phyloP scores from a whole-genome alignment of 2,888 invertebrate species.

The Rotaria socialis region DNA sequence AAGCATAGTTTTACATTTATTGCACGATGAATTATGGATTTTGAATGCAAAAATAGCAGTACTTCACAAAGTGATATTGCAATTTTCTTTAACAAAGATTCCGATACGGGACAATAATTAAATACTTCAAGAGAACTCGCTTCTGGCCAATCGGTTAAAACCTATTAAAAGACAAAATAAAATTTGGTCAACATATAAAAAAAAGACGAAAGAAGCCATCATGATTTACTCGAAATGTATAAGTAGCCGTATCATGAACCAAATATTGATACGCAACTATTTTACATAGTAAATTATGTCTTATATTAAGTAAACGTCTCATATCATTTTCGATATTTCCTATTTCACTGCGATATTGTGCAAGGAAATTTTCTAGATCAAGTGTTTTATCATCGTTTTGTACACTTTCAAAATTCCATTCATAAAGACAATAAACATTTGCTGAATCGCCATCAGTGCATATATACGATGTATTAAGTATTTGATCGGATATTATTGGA shows the following conservation, averaged over 20 bases:
- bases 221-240: conserved; percentile 19
- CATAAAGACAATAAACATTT: conserved; percentile 25
- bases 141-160: conserved; percentile 32
- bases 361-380: conserved; percentile 6
- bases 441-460: not conserved
- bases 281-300: conserved; percentile 29
- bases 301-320: not conserved
- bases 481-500: not conserved
- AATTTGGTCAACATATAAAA: too few species aligned
- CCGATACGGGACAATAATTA: conserved; percentile 11
- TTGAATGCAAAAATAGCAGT: not conserved
- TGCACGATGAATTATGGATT: conserved; percentile 34
- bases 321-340: conserved; percentile 29
- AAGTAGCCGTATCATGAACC: not conserved
- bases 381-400: not conserved
- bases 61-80: conserved; percentile 2
- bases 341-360: conserved; percentile 34
- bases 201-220: too few species aligned
- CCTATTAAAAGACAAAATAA: not conserved
- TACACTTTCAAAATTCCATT: conserved; percentile 14
- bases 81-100: conserved; percentile 1
- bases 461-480: not conserved
- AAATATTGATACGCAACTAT: conserved; percentile 14
- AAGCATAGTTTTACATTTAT: not conserved
- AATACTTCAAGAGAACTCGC: conserved; percentile 17